Evolutionary conservation across 1,140 invertebrate species (phyloP).

Genomic region (Euwallacea fornicatus): DNA sequence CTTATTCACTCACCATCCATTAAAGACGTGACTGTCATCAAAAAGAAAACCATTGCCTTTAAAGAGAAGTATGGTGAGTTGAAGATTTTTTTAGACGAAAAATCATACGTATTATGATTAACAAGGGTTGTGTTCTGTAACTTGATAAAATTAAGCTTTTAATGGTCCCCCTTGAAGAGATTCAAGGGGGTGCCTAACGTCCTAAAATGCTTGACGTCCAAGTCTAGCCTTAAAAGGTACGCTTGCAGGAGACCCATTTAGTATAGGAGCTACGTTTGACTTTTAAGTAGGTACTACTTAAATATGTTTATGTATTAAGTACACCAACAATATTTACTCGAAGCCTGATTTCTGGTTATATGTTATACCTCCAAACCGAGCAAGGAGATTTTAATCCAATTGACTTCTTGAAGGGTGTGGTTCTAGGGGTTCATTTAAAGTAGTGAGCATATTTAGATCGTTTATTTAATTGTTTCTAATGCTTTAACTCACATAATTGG

Average conservation of each 20-base stretch:
- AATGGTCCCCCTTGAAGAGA: background rate
- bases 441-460: too few species aligned
- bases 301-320: too few species aligned
- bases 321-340: too few species aligned
- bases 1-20: constrained; percentile 60
- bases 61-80: constrained; percentile 68
- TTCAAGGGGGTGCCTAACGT: background rate
- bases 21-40: constrained; percentile 63
- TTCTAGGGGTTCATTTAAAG: too few species aligned
- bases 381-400: too few species aligned
- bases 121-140: background rate
- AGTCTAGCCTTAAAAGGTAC: background rate
- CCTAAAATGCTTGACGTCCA: background rate
- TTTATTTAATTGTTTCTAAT: too few species aligned
- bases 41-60: constrained; percentile 64
- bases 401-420: too few species aligned
- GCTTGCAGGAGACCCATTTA: background rate
- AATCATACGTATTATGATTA: background rate
- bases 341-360: too few species aligned
- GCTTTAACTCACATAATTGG: too few species aligned
- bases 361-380: too few species aligned
- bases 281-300: too few species aligned
- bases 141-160: background rate
- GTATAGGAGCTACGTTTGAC: background rate
- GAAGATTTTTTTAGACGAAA: constrained; percentile 59